A percentile compares a stretch with the other conserved stretches of the same genome.
These are phyloP conservation scores for Rhagologus leucostigma DNA, from an alignment of 2,113 vertebrate genomes.

Conservation along the genomic window DNA sequence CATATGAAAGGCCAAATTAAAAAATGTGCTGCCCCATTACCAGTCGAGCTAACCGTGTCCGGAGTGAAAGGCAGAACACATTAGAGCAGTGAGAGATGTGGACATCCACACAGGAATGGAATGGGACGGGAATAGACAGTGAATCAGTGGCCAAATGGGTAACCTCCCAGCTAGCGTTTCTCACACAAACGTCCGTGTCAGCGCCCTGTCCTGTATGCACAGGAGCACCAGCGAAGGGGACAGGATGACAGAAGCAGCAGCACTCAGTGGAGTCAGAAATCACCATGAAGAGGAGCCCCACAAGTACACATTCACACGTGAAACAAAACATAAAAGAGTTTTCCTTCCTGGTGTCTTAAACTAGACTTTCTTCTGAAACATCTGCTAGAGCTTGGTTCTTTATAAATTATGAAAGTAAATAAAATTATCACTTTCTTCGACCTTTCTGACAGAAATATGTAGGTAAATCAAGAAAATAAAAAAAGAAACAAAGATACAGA, in stretches of 20 bases:
- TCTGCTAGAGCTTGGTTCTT: neutral
- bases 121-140: neutral
- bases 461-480: neutral
- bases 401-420: neutral
- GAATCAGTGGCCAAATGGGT: conserved; percentile 15
- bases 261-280: neutral
- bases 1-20: neutral
- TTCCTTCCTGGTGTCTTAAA: neutral
- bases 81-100: neutral
- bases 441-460: neutral
- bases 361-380: neutral
- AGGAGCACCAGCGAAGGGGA: neutral
- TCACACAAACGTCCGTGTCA: neutral
- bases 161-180: neutral
- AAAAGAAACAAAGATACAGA: neutral
- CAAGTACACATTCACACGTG: accelerated
- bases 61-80: neutral
- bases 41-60: neutral
- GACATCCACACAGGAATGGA: neutral
- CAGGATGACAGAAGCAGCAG: neutral
- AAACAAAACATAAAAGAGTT: neutral
- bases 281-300: neutral
- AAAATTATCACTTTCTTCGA: neutral
- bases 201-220: neutral
- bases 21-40: neutral